Evolutionary conservation across 1,140 invertebrate species (phyloP).

Genomic region (Anastrepha obliqua): DNA sequence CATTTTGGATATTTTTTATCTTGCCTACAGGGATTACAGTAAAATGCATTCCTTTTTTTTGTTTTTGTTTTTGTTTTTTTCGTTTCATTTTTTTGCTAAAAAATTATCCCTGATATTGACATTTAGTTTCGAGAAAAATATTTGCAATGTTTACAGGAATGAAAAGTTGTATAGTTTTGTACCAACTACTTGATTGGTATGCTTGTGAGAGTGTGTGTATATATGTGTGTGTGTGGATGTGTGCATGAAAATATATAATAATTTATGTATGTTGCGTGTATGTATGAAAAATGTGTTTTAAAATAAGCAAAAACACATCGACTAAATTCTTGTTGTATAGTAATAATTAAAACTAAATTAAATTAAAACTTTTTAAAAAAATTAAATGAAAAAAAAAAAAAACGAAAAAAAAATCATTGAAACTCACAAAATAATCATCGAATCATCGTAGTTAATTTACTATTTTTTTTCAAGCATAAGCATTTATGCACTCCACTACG

Average conservation of each 20-base stretch:
- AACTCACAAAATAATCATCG: not conserved
- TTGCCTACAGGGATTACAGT: conserved; percentile 36
- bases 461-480: conserved; percentile 16
- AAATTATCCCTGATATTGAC: conserved; percentile 48
- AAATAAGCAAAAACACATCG: not conserved
- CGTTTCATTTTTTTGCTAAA: not conserved
- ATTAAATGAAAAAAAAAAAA: not conserved
- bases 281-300: not conserved
- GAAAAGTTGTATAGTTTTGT: conserved; percentile 22
- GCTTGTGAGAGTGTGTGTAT: not conserved
- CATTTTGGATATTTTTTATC: conserved; percentile 32
- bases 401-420: not conserved
- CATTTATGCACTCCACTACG: not conserved
- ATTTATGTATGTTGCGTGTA: not conserved
- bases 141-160: conserved; percentile 44
- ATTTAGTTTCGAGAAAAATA: conserved; percentile 27
- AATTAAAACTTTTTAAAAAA: too few relatives aligned
- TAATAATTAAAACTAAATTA: not conserved
- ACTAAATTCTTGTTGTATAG: not conserved
- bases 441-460: not conserved
- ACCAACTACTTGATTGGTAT: not conserved
- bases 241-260: not conserved
- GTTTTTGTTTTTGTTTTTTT: not conserved
- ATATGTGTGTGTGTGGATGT: not conserved
- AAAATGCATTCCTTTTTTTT: not conserved